Percentiles rank a stretch among this genome's conserved stretches.
Evolutionary conservation across 1,140 invertebrate genomes (phyloP).

Genomic region (Oscheius sp.): DNA sequence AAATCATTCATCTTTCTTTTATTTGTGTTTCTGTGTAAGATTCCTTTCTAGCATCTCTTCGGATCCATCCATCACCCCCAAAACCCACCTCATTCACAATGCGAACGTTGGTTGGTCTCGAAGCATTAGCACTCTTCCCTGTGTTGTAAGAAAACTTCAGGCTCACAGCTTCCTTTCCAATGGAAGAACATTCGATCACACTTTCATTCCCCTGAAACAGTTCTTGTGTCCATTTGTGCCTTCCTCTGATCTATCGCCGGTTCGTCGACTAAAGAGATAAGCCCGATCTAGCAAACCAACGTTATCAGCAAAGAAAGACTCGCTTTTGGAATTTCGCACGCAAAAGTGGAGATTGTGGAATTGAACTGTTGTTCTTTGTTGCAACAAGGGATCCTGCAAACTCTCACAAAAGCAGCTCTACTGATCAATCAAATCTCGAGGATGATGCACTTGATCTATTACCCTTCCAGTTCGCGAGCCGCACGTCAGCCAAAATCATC

Average conservation of each 20-base stretch:
- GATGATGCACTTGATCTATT: too few species aligned
- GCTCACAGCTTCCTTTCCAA: background rate
- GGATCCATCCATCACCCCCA: background rate
- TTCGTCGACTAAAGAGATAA: background rate
- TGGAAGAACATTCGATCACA: background rate
- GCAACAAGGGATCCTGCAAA: too few species aligned
- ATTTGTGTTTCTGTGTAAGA: background rate
- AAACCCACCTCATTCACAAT: background rate
- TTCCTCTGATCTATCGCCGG: too few species aligned
- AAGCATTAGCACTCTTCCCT: background rate
- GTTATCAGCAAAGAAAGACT: background rate
- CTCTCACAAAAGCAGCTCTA: too few species aligned
- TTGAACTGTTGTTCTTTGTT: background rate
- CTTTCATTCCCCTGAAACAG: background rate
- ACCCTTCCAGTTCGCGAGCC: too few species aligned
- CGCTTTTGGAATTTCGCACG: background rate
- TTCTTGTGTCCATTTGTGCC: background rate
- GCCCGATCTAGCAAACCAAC: background rate
- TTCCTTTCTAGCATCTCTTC: background rate
- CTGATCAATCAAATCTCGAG: too few species aligned
- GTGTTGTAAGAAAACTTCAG: background rate
- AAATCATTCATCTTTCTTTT: background rate
- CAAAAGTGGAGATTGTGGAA: background rate
- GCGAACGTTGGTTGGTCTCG: background rate
- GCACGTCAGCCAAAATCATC: too few species aligned